Evolutionary conservation across 2,113 vertebrate genomes (phyloP), one percentile per base, ranked within the genome.

Genomic region (Helogale parvula): DNA sequence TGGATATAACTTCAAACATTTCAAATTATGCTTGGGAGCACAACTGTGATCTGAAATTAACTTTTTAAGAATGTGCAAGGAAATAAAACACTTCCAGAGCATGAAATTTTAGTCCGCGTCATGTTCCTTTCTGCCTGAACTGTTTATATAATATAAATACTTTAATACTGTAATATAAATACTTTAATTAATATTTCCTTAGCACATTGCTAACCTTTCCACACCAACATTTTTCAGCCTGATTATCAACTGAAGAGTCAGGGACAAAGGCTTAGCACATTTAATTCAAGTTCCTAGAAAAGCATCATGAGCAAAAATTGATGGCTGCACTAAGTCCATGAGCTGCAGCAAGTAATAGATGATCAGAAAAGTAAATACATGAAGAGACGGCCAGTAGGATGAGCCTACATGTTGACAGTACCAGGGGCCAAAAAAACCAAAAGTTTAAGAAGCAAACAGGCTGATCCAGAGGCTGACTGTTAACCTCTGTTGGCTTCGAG

Each of bases 21-120:
- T 97, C 79, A 96, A 94, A 97, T 95, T 94, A 96, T 88, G n/a
- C 38, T 96, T 94, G 57, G 71, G 66, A 93, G 52, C 41, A 96
- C 88, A 92, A 92, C 96, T 98, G 86, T 93, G 96, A 93, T 96
- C 72, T 92, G 86, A 97, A 97, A 97, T 98, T 96, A 97, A 97
- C 76, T 96, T 97, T 88, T 95, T 71, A 89, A 86, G 81, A 96
- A 87, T 77, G 65, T 96, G 66, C 65, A 93, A 82, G 23, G 19
- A 96, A 97, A 97, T 90, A 93, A 96, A 95, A 68, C 52, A 96
- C 52, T 97, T 96, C 2, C 72, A 96, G 50, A 93, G 66, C 74
- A 92, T 84, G 63, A 91, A 96, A 89, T 90, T 94, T 84, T 93
- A 91, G 68, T 87, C 54, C 47, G 47, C 74, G 60, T 93, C 87